Percentiles rank a stretch among this genome's conserved stretches.
phyloP scores from a whole-genome alignment of 2,113 vertebrate genomes.

The Eclectus roratus region DNA sequence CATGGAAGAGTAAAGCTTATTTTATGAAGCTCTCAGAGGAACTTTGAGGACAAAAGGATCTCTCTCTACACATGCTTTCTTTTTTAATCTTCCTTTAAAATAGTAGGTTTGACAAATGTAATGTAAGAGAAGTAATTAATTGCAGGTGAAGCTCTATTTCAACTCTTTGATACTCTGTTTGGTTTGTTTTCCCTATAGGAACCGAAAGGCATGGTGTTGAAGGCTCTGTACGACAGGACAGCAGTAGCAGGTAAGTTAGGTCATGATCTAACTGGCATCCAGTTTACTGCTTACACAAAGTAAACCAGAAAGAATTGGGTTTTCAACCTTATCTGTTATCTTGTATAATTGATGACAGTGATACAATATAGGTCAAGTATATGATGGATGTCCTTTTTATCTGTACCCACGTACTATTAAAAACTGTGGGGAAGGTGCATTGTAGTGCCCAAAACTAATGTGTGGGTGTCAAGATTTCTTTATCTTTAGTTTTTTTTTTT shows the following conservation, averaged over 20 bases:
- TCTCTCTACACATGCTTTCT: neutral
- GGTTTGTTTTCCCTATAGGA: conserved; percentile 12
- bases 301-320: neutral
- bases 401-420: neutral
- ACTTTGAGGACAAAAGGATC: neutral
- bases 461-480: neutral
- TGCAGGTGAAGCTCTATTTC: neutral
- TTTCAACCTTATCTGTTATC: neutral
- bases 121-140: neutral
- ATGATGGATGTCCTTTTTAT: neutral
- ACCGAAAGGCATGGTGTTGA: conserved; percentile 35
- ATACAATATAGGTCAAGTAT: neutral
- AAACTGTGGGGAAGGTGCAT: neutral
- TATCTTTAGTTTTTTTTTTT: neutral
- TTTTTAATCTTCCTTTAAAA: neutral
- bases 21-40: neutral
- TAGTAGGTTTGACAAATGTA: neutral
- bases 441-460: neutral
- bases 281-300: neutral
- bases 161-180: neutral
- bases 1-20: neutral
- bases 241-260: conserved; percentile 51
- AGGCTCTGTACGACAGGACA: conserved; percentile 16
- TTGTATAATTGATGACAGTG: neutral
- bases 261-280: neutral